A percentile compares a stretch with the other conserved stretches of the same genome.
Conservation (phyloP, 2,113 vertebrate genomes). For the Bubalus kerabau region DNA sequence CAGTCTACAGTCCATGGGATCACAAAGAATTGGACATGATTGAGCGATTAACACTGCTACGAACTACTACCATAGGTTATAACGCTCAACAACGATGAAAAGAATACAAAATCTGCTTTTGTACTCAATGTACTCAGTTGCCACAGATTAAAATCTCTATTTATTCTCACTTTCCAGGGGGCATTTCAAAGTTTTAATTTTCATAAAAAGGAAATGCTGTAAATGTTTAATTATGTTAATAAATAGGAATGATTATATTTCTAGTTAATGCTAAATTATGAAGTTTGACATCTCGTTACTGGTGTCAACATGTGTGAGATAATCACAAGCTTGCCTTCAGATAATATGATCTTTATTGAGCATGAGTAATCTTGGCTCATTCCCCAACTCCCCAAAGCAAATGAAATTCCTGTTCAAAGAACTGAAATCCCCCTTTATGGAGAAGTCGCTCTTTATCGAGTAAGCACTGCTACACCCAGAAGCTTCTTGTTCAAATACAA, state of each 20-base stretch:
- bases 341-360: not conserved
- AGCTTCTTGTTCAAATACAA: not conserved
- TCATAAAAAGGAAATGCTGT: not conserved
- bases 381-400: not conserved
- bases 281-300: not conserved
- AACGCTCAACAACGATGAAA: not conserved
- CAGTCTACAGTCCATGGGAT: not conserved
- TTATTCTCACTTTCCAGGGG: not conserved
- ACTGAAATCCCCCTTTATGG: not conserved
- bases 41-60: not conserved
- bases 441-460: not conserved
- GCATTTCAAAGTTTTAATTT: not conserved
- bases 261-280: not conserved
- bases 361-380: not conserved
- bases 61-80: not conserved
- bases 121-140: not conserved
- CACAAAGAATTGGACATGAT: not conserved
- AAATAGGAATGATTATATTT: not conserved
- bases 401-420: not conserved
- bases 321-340: not conserved
- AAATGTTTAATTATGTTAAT: slow-evolving; percentile 8
- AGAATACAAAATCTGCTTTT: not conserved
- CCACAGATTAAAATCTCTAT: not conserved
- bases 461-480: not conserved
- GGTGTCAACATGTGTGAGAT: not conserved